These are phyloP conservation scores for Sminthurides aquaticus DNA, from an alignment of 2,888 invertebrate species.

Conservation along the genomic window DNA sequence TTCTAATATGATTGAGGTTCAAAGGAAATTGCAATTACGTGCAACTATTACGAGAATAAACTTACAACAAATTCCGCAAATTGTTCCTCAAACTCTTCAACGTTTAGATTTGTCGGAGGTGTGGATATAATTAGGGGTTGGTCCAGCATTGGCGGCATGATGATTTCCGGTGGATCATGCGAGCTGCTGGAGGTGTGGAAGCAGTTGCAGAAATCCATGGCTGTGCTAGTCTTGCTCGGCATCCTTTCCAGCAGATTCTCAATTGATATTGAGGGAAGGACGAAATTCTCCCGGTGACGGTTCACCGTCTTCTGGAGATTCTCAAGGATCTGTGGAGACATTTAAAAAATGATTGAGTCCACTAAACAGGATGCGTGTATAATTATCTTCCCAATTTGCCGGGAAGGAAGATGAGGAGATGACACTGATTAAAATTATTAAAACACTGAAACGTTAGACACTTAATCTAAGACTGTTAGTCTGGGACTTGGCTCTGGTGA, in stretches of 20 bases:
- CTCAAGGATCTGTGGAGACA: conserved; percentile 22
- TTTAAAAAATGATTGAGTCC: too few species aligned
- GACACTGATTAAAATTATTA: too few species aligned
- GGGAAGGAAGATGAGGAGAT: too few species aligned
- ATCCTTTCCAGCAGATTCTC: conserved; percentile 25
- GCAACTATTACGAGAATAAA: conserved; percentile 34
- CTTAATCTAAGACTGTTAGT: too few species aligned
- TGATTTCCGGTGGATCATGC: conserved; percentile 21
- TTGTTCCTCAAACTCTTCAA: conserved; percentile 84
- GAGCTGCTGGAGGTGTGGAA: conserved; percentile 14
- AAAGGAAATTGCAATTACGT: not conserved
- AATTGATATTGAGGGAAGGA: conserved; percentile 18
- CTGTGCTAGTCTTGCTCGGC: conserved; percentile 20
- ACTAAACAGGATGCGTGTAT: too few species aligned
- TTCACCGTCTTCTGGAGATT: conserved; percentile 20
- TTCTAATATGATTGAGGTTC: not conserved
- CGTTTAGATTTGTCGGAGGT: conserved; percentile 79
- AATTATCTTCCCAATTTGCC: too few species aligned
- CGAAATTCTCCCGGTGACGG: conserved; percentile 21
- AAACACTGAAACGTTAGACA: too few species aligned
- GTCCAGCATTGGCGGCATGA: conserved; percentile 17
- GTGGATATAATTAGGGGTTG: conserved; percentile 16
- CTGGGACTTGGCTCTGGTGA: too few species aligned
- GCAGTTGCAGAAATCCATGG: conserved; percentile 18
- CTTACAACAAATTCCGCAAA: conserved; percentile 88